A percentile compares a stretch with the other conserved stretches of the same genome.
Conservation (phyloP, 2,888 invertebrate species). For the Microchrysa polita region DNA sequence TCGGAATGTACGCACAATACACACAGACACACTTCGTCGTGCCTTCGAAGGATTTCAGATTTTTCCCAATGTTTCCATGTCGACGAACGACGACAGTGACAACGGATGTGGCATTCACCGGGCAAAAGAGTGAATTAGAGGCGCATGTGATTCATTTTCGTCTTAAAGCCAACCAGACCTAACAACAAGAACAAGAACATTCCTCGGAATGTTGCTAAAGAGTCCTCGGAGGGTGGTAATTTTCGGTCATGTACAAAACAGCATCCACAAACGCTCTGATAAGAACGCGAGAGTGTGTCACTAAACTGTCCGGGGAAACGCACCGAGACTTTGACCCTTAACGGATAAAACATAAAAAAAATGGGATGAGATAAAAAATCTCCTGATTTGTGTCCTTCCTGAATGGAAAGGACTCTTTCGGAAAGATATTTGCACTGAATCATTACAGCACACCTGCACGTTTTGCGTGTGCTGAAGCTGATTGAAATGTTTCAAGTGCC, state of each 20-base stretch:
- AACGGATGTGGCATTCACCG: not conserved
- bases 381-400: not conserved
- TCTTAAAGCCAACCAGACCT: not conserved
- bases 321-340: slow-evolving; percentile 1
- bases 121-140: not conserved
- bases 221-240: not conserved
- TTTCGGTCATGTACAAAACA: slow-evolving; percentile 16
- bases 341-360: not conserved
- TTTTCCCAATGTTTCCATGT: slow-evolving; percentile 1
- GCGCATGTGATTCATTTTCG: slow-evolving; percentile 26
- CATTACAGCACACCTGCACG: not conserved
- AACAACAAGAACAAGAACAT: too few relatives aligned
- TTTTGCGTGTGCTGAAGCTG: too few relatives aligned
- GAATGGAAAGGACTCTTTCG: not conserved
- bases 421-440: not conserved
- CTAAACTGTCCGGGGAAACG: not conserved
- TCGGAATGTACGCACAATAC: too few relatives aligned
- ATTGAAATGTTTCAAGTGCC: too few relatives aligned
- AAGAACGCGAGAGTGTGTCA: not conserved
- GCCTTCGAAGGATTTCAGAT: slow-evolving; percentile 14
- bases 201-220: not conserved
- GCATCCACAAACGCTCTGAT: slow-evolving; percentile 16
- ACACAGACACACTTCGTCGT: too few relatives aligned
- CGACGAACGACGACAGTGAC: too few relatives aligned
- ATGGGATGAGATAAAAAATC: too few relatives aligned